Base-by-base conservation (phyloP, 1,140 invertebrate species). In the Euwallacea fornicatus region DNA sequence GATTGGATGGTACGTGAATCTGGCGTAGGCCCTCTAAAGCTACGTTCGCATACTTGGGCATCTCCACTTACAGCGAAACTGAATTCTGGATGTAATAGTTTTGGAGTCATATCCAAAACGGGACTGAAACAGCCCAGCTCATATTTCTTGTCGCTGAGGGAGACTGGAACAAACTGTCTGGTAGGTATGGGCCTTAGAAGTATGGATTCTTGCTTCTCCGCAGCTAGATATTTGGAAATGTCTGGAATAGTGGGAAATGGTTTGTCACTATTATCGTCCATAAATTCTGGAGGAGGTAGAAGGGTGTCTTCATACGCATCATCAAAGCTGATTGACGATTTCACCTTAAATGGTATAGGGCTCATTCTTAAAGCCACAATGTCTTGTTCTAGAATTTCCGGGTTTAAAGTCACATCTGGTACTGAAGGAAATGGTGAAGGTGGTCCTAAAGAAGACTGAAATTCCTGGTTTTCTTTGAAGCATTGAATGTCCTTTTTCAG, bases 331-430 rank as follows among this genome's bases (percentile, higher is more conserved):
- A 68, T 56, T 13, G 64, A 46, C 41, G 70, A 58, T 42, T 72
- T 62, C 0, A 73, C 59, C 59, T 71, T 66, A 72, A 77, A 75
- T 11, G 77, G 73, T 54, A 74, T 66, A 6, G 78, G 78, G 73
- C 76, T 79, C 0, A 74, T 78, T 55, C 76, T 71, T 7, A 80
- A 62, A 0, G 67, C 54, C 2, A 76, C 75, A 62, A 79, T 66
- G 60, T 78, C 75, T 65, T 76, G 64, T 61, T 79, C 77, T 0
- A 79, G 41, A n/a, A 81, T 65, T 64, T 81, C 78, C 10, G 80
- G 77, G 47, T 78, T 78, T 58, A 76, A 63, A n/a, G 66, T 75
- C 53, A 81, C 53, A 74, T 80, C 76, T 8, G 75, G 66, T 43
- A 80, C 78, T 15, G 55, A 56, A 9, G 78, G 79, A 73, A 78